Percentiles rank a stretch among this genome's conserved stretches.
Conservation (phyloP, 2,113 vertebrate genomes). For the Neolamprologus toae region DNA sequence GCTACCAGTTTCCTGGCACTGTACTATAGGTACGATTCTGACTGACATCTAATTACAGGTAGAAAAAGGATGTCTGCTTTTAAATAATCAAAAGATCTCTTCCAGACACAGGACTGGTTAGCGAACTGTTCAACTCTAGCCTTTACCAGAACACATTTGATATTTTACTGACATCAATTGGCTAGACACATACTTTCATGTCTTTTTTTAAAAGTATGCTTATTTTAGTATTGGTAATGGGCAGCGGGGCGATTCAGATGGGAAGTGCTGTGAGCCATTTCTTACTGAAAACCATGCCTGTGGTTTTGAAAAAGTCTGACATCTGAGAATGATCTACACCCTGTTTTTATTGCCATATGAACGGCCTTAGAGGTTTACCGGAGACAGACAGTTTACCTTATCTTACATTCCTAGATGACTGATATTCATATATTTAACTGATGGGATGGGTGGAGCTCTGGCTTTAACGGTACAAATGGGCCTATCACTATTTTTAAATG, state of each 20-base stretch:
- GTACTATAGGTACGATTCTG: neutral
- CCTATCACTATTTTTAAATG: neutral
- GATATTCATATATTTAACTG: neutral
- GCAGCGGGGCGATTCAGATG: neutral
- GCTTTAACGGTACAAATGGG: neutral
- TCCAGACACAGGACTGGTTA: neutral
- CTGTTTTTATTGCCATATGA: neutral
- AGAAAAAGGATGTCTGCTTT: neutral
- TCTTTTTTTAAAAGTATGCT: neutral
- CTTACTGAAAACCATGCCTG: slow-evolving; percentile 31
- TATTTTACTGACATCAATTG: neutral
- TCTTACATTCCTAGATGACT: slow-evolving; percentile 12
- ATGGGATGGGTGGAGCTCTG: neutral
- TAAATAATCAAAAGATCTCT: neutral
- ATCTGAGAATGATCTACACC: neutral
- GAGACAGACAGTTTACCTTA: neutral
- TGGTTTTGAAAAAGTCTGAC: neutral
- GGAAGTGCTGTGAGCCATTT: neutral
- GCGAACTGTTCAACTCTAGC: neutral
- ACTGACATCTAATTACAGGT: neutral
- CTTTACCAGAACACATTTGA: neutral
- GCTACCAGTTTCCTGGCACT: neutral
- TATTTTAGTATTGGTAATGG: slow-evolving; percentile 10
- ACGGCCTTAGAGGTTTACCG: neutral
- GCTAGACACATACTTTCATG: neutral